Percentiles rank a stretch among this genome's conserved stretches.
Conservation (phyloP, 2,113 vertebrate genomes). For the Peromyscus leucopus region DNA sequence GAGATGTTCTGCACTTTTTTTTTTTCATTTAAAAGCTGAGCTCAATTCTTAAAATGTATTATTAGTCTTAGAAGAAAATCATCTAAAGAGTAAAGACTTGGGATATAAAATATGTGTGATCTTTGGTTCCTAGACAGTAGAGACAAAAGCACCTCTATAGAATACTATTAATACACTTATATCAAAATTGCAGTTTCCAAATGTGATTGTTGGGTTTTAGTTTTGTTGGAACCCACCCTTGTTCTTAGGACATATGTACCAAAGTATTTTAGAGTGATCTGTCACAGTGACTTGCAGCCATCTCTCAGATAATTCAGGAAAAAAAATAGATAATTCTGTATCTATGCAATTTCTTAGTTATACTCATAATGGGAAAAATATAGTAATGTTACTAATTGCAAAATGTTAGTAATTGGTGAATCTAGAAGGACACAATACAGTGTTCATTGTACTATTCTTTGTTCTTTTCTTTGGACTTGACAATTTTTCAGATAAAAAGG, state of each 20-base stretch:
- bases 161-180: not conserved
- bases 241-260: not conserved
- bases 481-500: slow-evolving; percentile 33
- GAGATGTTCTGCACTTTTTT: not conserved
- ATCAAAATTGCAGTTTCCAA: not conserved
- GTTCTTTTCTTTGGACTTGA: not conserved
- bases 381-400: not conserved
- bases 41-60: slow-evolving; percentile 38
- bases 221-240: not conserved
- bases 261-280: not conserved
- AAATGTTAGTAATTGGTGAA: slow-evolving; percentile 4
- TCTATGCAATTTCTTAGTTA: not conserved
- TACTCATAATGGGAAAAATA: not conserved
- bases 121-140: slow-evolving; percentile 11
- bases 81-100: slow-evolving; percentile 26
- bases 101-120: not conserved
- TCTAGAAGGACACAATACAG: not conserved
- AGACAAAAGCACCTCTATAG: not conserved
- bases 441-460: slow-evolving; percentile 10
- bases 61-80: not conserved
- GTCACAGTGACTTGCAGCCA: not conserved
- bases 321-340: not conserved
- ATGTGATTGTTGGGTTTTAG: not conserved
- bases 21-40: not conserved
- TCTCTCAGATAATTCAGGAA: not conserved